Conservation (phyloP, 2,113 vertebrate genomes). For the Misgurnus mizolepis region DNA sequence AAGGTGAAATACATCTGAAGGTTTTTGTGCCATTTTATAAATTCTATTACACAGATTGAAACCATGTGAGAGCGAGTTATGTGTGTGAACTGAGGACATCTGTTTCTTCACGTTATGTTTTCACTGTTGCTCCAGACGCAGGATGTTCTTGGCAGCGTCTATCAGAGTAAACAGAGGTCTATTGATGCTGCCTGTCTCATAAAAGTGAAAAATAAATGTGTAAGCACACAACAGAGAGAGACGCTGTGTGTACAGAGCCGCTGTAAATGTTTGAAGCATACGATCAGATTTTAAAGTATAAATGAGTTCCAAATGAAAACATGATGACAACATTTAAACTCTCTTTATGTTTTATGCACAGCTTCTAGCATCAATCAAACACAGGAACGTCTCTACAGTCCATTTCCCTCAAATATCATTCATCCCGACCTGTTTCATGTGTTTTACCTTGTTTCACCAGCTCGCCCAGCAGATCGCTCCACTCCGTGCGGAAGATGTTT, state of each 20-base stretch:
- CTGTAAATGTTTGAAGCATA: too few relatives aligned
- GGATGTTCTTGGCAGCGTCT: not conserved
- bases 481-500: slow-evolving; percentile 90
- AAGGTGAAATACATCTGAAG: not conserved
- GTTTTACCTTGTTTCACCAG: slow-evolving; percentile 50
- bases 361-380: too few relatives aligned
- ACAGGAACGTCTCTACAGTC: too few relatives aligned
- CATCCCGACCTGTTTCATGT: not conserved
- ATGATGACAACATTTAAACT: too few relatives aligned
- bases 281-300: too few relatives aligned
- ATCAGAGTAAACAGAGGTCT: not conserved
- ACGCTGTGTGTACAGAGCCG: too few relatives aligned
- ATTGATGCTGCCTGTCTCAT: slow-evolving; percentile 21
- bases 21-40: not conserved
- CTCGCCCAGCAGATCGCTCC: slow-evolving; percentile 81
- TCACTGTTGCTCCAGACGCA: too few relatives aligned
- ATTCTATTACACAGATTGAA: not conserved
- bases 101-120: too few relatives aligned
- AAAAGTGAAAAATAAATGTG: slow-evolving; percentile 14
- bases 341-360: too few relatives aligned
- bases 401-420: too few relatives aligned
- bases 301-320: too few relatives aligned
- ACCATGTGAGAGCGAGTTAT: not conserved
- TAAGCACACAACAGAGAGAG: not conserved
- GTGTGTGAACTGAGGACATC: too few relatives aligned